phyloP scores from a whole-genome alignment of 2,113 vertebrate species.

The Osmerus eperlanus region DNA sequence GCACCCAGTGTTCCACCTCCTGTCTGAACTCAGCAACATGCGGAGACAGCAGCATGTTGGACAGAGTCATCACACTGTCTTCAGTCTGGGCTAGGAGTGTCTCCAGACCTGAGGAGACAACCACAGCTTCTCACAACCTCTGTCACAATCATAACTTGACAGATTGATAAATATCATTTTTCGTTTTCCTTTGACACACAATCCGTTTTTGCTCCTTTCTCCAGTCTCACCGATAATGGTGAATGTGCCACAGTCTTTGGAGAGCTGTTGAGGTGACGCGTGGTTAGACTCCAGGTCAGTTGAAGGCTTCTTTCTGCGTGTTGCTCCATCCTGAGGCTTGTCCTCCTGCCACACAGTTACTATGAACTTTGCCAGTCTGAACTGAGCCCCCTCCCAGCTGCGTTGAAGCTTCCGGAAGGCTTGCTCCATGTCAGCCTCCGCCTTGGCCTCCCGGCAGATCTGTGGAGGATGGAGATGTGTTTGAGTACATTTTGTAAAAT shows the following conservation, averaged over 20 bases:
- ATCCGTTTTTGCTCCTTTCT: not conserved
- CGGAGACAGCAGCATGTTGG: constrained; percentile 68
- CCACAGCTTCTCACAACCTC: not conserved
- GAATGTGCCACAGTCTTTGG: constrained; percentile 58
- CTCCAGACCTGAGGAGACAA: constrained; percentile 60
- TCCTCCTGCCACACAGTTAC: constrained; percentile 45
- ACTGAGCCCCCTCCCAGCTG: constrained; percentile 63
- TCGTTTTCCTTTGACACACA: not conserved
- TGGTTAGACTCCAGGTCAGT: constrained; percentile 5
- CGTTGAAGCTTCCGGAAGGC: constrained; percentile 59
- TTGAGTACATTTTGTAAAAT: not conserved
- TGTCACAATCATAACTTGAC: not conserved
- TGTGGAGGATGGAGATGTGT: constrained; percentile 29
- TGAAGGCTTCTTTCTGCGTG: constrained; percentile 1
- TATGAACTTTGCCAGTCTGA: constrained; percentile 67
- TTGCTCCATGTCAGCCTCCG: constrained; percentile 60
- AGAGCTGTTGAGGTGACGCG: constrained; percentile 26
- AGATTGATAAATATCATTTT: not conserved
- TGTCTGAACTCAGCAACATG: constrained; percentile 59
- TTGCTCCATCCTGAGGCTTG: constrained; percentile 27
- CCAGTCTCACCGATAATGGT: constrained; percentile 69
- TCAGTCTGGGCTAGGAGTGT: constrained; percentile 64
- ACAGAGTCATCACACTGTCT: constrained; percentile 70
- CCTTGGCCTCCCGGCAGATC: constrained; percentile 61
- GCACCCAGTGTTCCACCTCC: constrained; percentile 67